A percentile compares a stretch with the other conserved stretches of the same genome.
phyloP scores from a whole-genome alignment of 1,140 invertebrate genomes.

The Oryctes rhinoceros region DNA sequence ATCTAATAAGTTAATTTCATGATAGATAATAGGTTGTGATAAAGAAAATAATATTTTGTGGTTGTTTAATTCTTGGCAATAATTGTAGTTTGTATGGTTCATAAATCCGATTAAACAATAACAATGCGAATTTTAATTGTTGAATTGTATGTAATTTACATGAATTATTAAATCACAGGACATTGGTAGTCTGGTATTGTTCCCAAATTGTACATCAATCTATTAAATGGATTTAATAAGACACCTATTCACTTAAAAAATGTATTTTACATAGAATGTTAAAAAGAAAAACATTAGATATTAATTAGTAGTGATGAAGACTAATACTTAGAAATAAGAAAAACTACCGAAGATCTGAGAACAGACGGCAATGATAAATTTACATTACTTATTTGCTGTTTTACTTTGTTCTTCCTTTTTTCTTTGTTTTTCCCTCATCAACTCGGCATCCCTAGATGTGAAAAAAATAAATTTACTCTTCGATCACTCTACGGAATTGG shows the following conservation, averaged over 20 bases:
- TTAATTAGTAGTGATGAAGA: conserved; percentile 14
- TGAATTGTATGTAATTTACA: too few relatives aligned
- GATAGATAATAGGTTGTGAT: too few relatives aligned
- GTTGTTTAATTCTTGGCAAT: too few relatives aligned
- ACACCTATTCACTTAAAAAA: conserved; percentile 9
- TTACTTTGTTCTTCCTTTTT: conserved; percentile 66
- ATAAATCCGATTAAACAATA: too few relatives aligned
- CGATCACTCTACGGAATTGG: neutral
- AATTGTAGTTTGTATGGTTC: too few relatives aligned
- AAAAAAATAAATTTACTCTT: conserved; percentile 33
- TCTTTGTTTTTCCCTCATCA: conserved; percentile 82
- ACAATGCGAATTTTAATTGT: too few relatives aligned
- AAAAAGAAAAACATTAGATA: neutral
- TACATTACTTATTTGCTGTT: conserved; percentile 39
- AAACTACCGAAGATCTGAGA: conserved; percentile 3
- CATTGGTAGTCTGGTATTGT: neutral
- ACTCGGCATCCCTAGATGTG: conserved; percentile 77
- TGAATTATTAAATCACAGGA: neutral
- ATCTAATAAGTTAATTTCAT: neutral
- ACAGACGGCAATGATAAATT: conserved; percentile 17
- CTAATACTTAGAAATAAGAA: conserved; percentile 29
- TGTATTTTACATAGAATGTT: conserved; percentile 14
- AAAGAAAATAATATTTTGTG: too few relatives aligned
- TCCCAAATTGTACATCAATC: neutral
- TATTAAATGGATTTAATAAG: neutral